Evolutionary conservation across 2,888 invertebrate genomes (phyloP), one percentile per base, ranked within the genome.

Genomic region (Hetaerina titia): DNA sequence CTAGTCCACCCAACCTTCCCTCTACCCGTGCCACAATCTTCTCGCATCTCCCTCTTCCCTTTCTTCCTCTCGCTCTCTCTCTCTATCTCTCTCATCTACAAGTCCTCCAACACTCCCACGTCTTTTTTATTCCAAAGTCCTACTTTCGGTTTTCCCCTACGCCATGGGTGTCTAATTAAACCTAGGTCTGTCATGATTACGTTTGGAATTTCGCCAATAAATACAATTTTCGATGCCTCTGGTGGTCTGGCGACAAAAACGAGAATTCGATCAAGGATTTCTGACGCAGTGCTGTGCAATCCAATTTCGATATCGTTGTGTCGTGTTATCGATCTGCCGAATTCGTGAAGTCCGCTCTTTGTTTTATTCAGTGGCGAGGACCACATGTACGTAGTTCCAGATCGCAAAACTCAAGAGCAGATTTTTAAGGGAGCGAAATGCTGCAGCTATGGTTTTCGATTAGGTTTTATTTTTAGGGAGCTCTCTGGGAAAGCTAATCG

Each of bases 261-360:
- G 81, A 81, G 31, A 81, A 81, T 81, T 81, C 81, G 81, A 81
- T 81, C 81, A 31, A 31, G 11, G 81, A 13, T 81, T 81, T 81
- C 81, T 13, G 81, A 81, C 31, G 25, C 31, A 31, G 11, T 81
- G 13, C 81, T 31, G 31, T 81, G 69, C 69, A 22, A 69, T 22
- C 31, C 31, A 13, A 81, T 31, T 81, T 81, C 31, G n/a, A 81
- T 81, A 81, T 81, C 81, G 25, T 31, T 81, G 81, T 13, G 31
- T 31, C 11, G 81, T 81, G 81, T 0, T 81, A 81, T 81, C 9
- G 81, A 81, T 81, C 81, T 0, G 81, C 15, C 81, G 22, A 25
- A 81, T 13, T 81, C 81, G 81, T 81, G 81, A 13, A 31, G 22
- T 45, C 11, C 81, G 13, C n/a, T 81, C 25, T 81, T 81, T 81